Base-by-base conservation (phyloP, 2,113 vertebrate genomes). In the Rhinolophus sinicus region DNA sequence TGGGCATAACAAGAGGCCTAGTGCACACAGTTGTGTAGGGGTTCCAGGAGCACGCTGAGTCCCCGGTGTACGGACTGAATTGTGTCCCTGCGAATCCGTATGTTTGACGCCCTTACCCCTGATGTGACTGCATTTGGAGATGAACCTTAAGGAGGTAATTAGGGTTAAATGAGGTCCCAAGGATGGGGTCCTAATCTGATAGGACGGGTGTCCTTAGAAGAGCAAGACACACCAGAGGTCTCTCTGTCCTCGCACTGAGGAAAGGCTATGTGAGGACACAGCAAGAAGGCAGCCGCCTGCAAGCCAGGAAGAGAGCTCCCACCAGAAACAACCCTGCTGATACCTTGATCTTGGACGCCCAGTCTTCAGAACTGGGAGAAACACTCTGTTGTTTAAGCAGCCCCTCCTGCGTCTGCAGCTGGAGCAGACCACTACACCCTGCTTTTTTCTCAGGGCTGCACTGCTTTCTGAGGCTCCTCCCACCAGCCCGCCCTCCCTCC, bases 1-100 rank as follows among this genome's bases (percentile, higher is more conserved):
- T 2, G 12, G 30, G 62, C 50, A 50, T 18, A 47, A 69, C 22
- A 35, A 67, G 1, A 2, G 26, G 14, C 22, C 38, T n/a, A 40
- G 1, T 0, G 2, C 26, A 3, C 4, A 21, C 50, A 35, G 47
- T 9, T 1, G 14, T 40, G 44, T 30, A 14, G 30, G 28, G 24
- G 18, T 22, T 18, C 10, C 6, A 22, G 2, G 44, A 44, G 56
- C 12, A 2, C 0, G 0, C 64, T 0, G 13, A 50, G 65, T 8
- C 38, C 44, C 33, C 33, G 0, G 3, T 10, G 3, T 21, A 35
- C 0, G 50, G 50, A 26, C 58, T 38, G 60, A 67, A n/a, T 8
- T 3, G 24, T 67, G 64, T 2, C 8, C 21, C 26, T 28, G 30
- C 11, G n/a, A 47, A 44, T 47, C 13, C 54, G 0, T 0, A 24